Base-by-base conservation (phyloP, 2,888 invertebrate species). In the Elmis aenea region DNA sequence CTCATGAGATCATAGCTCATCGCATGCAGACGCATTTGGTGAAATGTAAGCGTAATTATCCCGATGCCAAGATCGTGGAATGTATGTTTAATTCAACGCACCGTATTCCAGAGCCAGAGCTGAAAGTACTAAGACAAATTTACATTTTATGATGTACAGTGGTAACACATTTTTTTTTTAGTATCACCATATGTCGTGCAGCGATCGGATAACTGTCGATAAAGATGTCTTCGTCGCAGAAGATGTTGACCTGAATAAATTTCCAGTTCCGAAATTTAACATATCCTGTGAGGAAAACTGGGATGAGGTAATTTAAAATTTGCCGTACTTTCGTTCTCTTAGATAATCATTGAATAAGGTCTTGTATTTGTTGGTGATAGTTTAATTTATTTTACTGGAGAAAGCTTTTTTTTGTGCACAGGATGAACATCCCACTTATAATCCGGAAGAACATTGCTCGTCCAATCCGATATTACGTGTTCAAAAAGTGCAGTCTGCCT, bases 51-150 rank as follows among this genome's bases (percentile, higher is more conserved):
- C 66, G 69, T n/a, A 70, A 71, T 28, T 59, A 75, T 43, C 68
- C 67, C 0, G 65, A 71, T 8, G 55, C 64, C 0, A 66, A 69
- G 25, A 34, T 55, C 0, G 52, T 58, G 2, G 67, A 69, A 2
- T 80, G 80, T 38, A 77, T 77, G 0, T 78, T 77, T 22, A 78
- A 80, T 26, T 55, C 68, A 0, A 70, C 69, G 0, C 80, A 80
- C 38, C 50, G 73, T 0, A 52, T 79, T 1, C 70, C 73, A 0
- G 73, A 74, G 24, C 68, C 69, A 0, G 79, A 79, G 35, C 14
- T 73, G 0, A 63, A 69, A 38, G 76, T 76, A 43, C 67, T 69
- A 13, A 11, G 16, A 11, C 8, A 16, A 11, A n/a, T n/a, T n/a
- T n/a, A n/a, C n/a, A n/a, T 23, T 23, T 23, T 18, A 13, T 25